Conservation (phyloP, 2,888 invertebrate species). For the Ceramica pisi region DNA sequence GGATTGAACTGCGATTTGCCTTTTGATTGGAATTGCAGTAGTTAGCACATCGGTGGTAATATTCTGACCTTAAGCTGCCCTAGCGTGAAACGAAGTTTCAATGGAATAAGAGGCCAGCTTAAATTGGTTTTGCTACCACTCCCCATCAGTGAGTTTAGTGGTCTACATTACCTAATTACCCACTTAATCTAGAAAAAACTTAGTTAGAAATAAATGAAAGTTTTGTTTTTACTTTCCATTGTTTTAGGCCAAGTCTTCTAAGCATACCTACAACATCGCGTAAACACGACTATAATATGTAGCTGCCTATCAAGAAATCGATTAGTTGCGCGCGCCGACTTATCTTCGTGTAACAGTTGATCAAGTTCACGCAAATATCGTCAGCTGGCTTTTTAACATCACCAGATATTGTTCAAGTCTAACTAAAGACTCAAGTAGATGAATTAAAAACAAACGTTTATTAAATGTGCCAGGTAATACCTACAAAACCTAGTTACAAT, state of each 20-base stretch:
- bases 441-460: conserved; percentile 38
- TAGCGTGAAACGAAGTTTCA: neutral
- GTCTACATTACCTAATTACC: no score
- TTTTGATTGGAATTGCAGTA: neutral
- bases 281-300: conserved; percentile 33
- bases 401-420: conserved; percentile 52
- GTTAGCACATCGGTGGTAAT: neutral
- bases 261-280: conserved; percentile 16
- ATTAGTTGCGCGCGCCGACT: conserved; percentile 86
- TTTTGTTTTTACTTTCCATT: neutral
- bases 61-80: neutral
- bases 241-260: conserved; percentile 13
- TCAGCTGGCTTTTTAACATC: conserved; percentile 76
- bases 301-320: conserved; percentile 78
- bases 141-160: neutral
- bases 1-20: neutral
- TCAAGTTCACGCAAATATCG: conserved; percentile 73
- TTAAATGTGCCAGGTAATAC: conserved; percentile 20
- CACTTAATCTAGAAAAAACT: neutral
- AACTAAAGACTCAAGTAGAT: conserved; percentile 53
- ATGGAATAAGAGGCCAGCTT: neutral
- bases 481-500: conserved; percentile 6
- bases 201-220: neutral
- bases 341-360: conserved; percentile 62
- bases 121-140: neutral